Percentiles rank a stretch among this genome's conserved stretches.
Conservation (phyloP, 2,888 invertebrate species). For the Cerceris rybyensis region DNA sequence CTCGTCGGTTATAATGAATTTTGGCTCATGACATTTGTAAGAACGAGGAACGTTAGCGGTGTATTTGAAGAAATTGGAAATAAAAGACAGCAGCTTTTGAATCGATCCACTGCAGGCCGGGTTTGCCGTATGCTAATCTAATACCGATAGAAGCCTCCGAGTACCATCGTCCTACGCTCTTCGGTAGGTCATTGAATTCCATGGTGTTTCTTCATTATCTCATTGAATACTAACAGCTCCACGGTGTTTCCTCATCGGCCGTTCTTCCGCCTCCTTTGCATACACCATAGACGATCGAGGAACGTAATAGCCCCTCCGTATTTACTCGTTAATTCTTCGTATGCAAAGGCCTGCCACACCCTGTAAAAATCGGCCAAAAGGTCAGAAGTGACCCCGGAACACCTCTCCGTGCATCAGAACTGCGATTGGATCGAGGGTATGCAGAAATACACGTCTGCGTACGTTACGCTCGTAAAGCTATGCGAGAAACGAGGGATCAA, state of each 20-base stretch:
- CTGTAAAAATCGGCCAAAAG: conserved; percentile 48
- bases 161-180: conserved; percentile 57
- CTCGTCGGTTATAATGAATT: too few species aligned
- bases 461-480: conserved; percentile 10
- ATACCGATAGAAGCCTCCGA: conserved; percentile 48
- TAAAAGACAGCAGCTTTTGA: conserved; percentile 28
- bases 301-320: conserved; percentile 41
- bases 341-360: conserved; percentile 54
- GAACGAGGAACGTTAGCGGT: background rate
- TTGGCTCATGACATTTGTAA: too few species aligned
- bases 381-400: conserved; percentile 56
- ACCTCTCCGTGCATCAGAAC: conserved; percentile 30
- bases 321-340: conserved; percentile 55
- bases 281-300: conserved; percentile 46
- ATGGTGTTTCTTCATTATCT: conserved; percentile 59
- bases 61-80: conserved; percentile 2
- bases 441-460: conserved; percentile 24
- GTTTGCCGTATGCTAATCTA: conserved; percentile 60
- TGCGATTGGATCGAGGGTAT: conserved; percentile 33
- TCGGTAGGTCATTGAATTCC: conserved; percentile 56
- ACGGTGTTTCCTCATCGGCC: conserved; percentile 58
- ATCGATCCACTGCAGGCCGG: conserved; percentile 22
- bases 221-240: conserved; percentile 60
- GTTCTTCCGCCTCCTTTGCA: conserved; percentile 64
- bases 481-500: background rate